Evolutionary conservation across 2,888 invertebrate genomes (phyloP), one percentile per base, ranked within the genome.

Genomic region (Loripinus fragilis): DNA sequence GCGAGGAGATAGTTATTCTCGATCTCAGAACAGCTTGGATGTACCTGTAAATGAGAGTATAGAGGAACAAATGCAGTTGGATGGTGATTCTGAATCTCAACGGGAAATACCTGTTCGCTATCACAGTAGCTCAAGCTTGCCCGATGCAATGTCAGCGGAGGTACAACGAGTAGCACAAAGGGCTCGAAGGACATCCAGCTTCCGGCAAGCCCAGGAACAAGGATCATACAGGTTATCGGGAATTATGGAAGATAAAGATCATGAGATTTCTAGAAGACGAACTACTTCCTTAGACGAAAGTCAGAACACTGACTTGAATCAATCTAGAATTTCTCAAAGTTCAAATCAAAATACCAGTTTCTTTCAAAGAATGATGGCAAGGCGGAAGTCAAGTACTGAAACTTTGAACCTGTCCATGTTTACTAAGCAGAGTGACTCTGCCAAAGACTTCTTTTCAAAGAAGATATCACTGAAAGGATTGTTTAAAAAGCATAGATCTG

Each of bases 311-410:
- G 66, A 72, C 28, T 69, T 68, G 48, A 72, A 52, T 33, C 71
- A 71, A 71, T 73, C 77, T 17, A 41, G 71, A 30, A 68, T 35
- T 74, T 71, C 69, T 23, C 73, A 73, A 72, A 66, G 68, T 35
- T 35, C 65, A 30, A 77, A 69, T 69, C 88, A 89, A 78, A 86
- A 87, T 71, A 82, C 87, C 5, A 87, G 86, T 15, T 88, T 90
- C 64, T 81, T 90, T 33, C 86, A 90, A 71, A 85, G 89, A 71
- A 87, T 90, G 80, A 87, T 90, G 48, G 82, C 86, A 28, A 88
- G 86, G 72, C 71, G 88, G 55, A 90, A 88, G 76, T 78, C 86
- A 10, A 78, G 83, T n/a, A 86, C 83, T 65, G 89, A 89, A 30
- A 79, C 77, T 42, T 71, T 74, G 15, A 75, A 69, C 41, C 67